These are phyloP conservation scores for Saccostrea cuccullata DNA, from an alignment of 1,140 invertebrate genomes.

Conservation along the genomic window DNA sequence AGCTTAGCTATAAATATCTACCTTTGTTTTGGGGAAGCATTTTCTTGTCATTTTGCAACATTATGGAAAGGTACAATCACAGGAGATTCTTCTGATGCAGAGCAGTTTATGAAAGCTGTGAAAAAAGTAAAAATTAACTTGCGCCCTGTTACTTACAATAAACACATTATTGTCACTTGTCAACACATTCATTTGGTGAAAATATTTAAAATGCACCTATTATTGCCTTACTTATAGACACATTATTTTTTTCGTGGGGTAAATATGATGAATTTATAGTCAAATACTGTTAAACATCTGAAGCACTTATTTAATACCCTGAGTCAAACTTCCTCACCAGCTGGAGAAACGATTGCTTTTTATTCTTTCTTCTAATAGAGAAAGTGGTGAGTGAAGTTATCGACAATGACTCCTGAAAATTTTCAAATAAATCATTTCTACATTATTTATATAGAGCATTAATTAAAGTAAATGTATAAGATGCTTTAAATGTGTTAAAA, in stretches of 20 bases:
- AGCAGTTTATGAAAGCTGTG: conserved; percentile 86
- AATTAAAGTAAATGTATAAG: too few species aligned
- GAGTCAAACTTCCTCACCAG: conserved; percentile 85
- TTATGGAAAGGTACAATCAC: conserved; percentile 97
- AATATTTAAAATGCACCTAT: too few species aligned
- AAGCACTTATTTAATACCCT: too few species aligned
- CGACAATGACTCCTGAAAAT: conserved; percentile 85
- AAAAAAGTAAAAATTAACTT: background rate
- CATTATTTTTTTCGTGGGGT: background rate
- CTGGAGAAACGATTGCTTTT: too few species aligned
- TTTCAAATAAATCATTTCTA: background rate
- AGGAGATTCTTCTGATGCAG: conserved; percentile 83
- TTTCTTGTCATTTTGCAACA: conserved; percentile 85
- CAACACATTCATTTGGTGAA: background rate
- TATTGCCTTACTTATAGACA: background rate
- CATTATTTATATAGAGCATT: too few species aligned
- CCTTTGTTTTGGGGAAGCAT: conserved; percentile 74
- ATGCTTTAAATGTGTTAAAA: too few species aligned
- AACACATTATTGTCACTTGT: background rate
- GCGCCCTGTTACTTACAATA: background rate
- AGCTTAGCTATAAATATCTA: conserved; percentile 61
- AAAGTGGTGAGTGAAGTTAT: conserved; percentile 87
- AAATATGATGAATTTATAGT: too few species aligned
- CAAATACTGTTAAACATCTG: too few species aligned
- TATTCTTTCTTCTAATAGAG: conserved; percentile 88